phyloP scores from a whole-genome alignment of 1,140 invertebrate species.

The Drosophila aff. region DNA sequence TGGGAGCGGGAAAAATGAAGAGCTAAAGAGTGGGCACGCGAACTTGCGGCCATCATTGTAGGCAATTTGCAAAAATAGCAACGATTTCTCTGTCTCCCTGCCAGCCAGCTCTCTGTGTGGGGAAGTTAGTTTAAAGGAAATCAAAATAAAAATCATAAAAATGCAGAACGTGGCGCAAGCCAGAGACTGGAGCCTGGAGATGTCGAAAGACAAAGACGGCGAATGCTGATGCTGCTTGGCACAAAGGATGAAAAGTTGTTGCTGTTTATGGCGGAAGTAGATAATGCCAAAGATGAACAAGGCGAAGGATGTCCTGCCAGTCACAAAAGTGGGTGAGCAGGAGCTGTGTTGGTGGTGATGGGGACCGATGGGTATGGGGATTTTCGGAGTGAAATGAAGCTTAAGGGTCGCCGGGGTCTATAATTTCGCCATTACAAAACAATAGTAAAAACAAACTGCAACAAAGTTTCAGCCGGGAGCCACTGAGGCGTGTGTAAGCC shows the following conservation, averaged over 20 bases:
- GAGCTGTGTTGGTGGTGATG: background rate
- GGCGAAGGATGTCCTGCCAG: constrained; percentile 55
- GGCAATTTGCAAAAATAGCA: constrained; percentile 83
- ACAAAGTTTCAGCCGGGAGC: constrained; percentile 61
- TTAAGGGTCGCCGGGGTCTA: constrained; percentile 76
- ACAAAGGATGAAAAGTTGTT: constrained; percentile 83
- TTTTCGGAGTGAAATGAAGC: constrained; percentile 62
- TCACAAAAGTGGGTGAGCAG: constrained; percentile 22
- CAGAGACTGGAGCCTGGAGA: constrained; percentile 11
- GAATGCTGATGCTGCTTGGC: constrained; percentile 56
- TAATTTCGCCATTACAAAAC: constrained; percentile 83
- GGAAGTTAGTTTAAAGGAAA: constrained; percentile 81
- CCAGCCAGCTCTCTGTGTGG: background rate
- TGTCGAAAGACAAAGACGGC: constrained; percentile 55
- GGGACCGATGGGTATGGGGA: background rate
- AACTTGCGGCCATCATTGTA: constrained; percentile 82
- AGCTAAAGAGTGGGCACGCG: constrained; percentile 37
- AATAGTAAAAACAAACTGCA: constrained; percentile 83
- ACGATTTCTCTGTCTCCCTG: constrained; percentile 54
- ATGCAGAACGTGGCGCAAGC: constrained; percentile 73
- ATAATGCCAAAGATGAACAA: constrained; percentile 83
- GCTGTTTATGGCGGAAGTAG: constrained; percentile 83
- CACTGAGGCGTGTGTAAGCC: constrained; percentile 60
- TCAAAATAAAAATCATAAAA: constrained; percentile 84
- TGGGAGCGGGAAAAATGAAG: constrained; percentile 4